phyloP scores from a whole-genome alignment of 2,113 vertebrate species.

The Sardina pilchardus region DNA sequence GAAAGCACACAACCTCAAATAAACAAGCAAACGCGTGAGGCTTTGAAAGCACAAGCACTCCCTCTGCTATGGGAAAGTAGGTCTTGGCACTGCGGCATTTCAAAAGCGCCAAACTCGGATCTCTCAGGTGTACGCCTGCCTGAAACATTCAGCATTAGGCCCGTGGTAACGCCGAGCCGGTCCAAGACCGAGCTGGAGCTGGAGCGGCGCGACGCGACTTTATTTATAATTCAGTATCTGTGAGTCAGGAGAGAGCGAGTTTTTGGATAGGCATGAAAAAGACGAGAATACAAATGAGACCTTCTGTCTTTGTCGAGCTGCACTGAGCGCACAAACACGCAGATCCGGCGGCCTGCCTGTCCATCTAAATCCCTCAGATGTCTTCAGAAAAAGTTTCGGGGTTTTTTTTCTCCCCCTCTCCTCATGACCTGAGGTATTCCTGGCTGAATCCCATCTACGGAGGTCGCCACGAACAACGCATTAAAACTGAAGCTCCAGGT shows the following conservation, averaged over 20 bases:
- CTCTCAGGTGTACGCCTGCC: background rate
- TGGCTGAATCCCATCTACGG: background rate
- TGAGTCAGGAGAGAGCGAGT: background rate
- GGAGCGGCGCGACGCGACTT: background rate
- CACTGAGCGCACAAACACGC: background rate
- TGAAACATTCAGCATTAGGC: background rate
- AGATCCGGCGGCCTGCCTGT: background rate
- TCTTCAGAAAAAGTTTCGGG: background rate
- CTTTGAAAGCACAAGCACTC: background rate
- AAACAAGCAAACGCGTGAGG: background rate
- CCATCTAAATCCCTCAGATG: background rate
- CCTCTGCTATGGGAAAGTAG: background rate
- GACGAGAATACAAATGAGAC: background rate
- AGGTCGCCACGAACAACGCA: background rate
- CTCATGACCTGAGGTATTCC: background rate
- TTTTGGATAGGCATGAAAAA: background rate
- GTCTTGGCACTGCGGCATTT: background rate
- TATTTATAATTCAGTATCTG: slow-evolving; percentile 3
- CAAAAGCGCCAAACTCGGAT: background rate
- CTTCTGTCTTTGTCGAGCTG: background rate
- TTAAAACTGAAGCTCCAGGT: background rate
- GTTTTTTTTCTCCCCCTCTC: background rate
- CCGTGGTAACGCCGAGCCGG: background rate
- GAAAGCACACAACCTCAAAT: background rate
- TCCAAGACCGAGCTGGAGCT: background rate